Evolutionary conservation across 2,797 vertebrate genomes (phyloP).

Genomic region (Esox masquinongy): DNA sequence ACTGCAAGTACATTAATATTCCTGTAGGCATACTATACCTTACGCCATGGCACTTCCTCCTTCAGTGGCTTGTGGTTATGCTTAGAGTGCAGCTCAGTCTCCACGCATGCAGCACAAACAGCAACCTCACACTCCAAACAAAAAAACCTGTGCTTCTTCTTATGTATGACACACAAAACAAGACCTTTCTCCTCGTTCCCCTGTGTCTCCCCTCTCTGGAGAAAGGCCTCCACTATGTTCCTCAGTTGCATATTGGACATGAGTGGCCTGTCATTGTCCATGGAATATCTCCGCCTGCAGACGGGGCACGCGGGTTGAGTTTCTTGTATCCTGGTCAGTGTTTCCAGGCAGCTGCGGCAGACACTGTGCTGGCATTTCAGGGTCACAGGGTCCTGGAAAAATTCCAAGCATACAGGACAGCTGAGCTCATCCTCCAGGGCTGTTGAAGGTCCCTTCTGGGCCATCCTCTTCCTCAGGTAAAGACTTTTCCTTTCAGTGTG

Average conservation of each 20-base stretch:
- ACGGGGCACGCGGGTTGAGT: not conserved
- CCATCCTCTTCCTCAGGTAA: not conserved
- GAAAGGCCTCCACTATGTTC: constrained; percentile 15
- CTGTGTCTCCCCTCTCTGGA: not conserved
- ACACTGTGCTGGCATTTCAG: constrained; percentile 20
- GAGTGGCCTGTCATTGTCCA: not conserved
- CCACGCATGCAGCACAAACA: constrained; percentile 6
- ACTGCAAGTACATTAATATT: not conserved
- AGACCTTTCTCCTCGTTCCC: not conserved
- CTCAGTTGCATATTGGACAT: not conserved
- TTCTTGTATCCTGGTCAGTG: not conserved
- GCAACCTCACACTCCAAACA: constrained; percentile 11
- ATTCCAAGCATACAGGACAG: constrained; percentile 13
- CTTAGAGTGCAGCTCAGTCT: not conserved
- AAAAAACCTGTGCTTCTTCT: not conserved
- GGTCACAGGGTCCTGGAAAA: constrained; percentile 16
- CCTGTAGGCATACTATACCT: constrained; percentile 3
- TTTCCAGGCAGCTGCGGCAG: constrained; percentile 2
- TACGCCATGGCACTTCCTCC: not conserved
- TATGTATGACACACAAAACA: not conserved
- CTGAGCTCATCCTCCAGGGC: constrained; percentile 4
- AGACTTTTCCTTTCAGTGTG: not conserved
- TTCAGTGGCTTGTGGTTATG: not conserved
- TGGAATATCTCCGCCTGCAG: constrained; percentile 5
- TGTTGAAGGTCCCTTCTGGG: not conserved